Percentiles rank a stretch among this genome's conserved stretches.
Evolutionary conservation across 2,888 invertebrate genomes (phyloP).

Genomic region (Conomelus anceps): DNA sequence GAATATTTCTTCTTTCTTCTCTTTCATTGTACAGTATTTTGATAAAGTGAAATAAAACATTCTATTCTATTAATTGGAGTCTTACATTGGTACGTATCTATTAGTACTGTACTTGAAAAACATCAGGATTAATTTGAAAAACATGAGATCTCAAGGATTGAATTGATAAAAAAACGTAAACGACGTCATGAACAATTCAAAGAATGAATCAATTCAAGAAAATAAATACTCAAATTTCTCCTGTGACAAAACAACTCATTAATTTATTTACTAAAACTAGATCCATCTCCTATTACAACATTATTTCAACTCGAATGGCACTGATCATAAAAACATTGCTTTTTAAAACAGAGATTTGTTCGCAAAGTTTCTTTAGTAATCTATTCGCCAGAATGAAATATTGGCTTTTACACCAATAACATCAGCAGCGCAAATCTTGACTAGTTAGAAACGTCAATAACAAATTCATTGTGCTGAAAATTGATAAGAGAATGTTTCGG

Average conservation of each 20-base stretch:
- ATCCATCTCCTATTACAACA: not conserved
- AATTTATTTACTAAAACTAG: not conserved
- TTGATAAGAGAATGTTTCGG: not conserved
- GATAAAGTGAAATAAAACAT: too few species aligned
- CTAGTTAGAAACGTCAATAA: not conserved
- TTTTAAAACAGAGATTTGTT: not conserved
- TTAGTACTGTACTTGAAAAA: too few species aligned
- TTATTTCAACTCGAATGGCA: not conserved
- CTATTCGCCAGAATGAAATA: not conserved
- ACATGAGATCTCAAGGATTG: too few species aligned
- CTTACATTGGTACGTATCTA: too few species aligned
- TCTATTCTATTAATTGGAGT: too few species aligned
- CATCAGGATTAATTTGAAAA: too few species aligned
- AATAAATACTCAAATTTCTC: not conserved
- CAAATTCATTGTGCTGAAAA: not conserved
- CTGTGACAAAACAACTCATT: not conserved
- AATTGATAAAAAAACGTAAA: not conserved
- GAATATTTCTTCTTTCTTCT: too few species aligned
- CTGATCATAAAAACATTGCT: not conserved
- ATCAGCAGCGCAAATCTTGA: not conserved
- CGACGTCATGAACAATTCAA: not conserved
- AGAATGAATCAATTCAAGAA: not conserved
- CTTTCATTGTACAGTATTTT: too few species aligned
- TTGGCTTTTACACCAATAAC: not conserved
- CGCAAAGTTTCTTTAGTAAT: not conserved